Base-by-base conservation (phyloP, 2,113 vertebrate species). In the Hassar affinis region DNA sequence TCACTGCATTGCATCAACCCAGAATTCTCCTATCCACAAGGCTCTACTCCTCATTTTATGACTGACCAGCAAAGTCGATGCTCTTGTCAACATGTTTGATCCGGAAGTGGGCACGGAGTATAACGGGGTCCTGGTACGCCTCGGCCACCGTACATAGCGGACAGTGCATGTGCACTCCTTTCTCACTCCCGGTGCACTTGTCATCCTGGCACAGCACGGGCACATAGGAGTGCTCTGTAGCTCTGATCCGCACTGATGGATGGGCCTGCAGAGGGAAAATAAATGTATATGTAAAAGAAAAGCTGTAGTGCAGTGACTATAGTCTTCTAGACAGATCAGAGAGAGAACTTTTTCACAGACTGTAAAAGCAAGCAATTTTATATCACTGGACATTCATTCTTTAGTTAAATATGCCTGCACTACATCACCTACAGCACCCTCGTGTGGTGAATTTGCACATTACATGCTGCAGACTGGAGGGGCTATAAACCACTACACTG, bases 41-140 rank as follows among this genome's bases (percentile, higher is more conserved):
- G 7, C 22, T 59, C 56, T 27, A 38, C 77, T 12, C 4, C 0
- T 72, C 2, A n/a, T 83, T 33, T 62, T n/a, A 75, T 54, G 22
- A 12, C 85, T 87, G 74, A 91, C 90, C 90, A 77, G 90, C 87
- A 78, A 91, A 89, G 68, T 90, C 87, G 51, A 90, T 90, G 72
- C 89, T 83, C 86, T 90, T 91, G 86, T 89, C 90, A 27, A 90
- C 84, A 11, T 90, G 90, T 61, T 91, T 91, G 78, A 91, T 87
- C 33, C 90, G 82, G 75, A 90, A 92, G 84, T 86, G 89, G 14
- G 91, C 88, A 61, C 85, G 79, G 10, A 89, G 86, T 84, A 91
- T 88, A 75, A 89, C 80, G 0, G 87, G 86, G 68, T 92, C 91
- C 83, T 89, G 89, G 76, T 88, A 90, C 11, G 86, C 85, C 81